Evolutionary conservation across 2,888 invertebrate species (phyloP).

Genomic region (Parnassius glacialis): DNA sequence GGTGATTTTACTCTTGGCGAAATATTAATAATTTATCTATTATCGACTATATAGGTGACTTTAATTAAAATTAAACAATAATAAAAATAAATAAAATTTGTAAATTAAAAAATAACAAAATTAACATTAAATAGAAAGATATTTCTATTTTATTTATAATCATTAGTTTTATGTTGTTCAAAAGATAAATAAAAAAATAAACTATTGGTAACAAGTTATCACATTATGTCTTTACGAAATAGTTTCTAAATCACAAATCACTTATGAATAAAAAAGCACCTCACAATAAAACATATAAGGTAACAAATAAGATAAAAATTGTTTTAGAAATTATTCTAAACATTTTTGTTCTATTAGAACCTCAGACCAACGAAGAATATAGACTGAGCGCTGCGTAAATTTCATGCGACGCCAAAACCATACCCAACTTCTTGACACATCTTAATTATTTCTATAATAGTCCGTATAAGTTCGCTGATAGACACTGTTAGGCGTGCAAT

Average conservation of each 20-base stretch:
- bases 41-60: neutral
- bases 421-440: too few species aligned
- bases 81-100: neutral
- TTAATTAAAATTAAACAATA: neutral
- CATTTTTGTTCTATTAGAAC: too few species aligned
- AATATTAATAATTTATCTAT: too few species aligned
- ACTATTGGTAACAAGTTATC: slow-evolving; percentile 23
- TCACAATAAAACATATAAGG: neutral
- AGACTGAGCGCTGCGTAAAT: too few species aligned
- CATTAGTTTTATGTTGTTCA: too few species aligned
- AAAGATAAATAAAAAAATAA: neutral
- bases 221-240: slow-evolving; percentile 18
- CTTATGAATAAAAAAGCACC: neutral
- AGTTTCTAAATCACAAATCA: slow-evolving; percentile 1
- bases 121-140: neutral
- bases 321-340: neutral
- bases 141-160: too few species aligned
- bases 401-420: too few species aligned
- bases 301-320: neutral
- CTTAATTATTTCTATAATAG: too few species aligned
- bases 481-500: too few species aligned
- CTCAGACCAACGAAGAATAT: too few species aligned
- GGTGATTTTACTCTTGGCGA: too few species aligned
- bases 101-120: neutral
- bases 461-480: too few species aligned